Percentiles rank a stretch among this genome's conserved stretches.
Conservation (phyloP, 2,113 vertebrate genomes). For the Paraplagusia blochii region DNA sequence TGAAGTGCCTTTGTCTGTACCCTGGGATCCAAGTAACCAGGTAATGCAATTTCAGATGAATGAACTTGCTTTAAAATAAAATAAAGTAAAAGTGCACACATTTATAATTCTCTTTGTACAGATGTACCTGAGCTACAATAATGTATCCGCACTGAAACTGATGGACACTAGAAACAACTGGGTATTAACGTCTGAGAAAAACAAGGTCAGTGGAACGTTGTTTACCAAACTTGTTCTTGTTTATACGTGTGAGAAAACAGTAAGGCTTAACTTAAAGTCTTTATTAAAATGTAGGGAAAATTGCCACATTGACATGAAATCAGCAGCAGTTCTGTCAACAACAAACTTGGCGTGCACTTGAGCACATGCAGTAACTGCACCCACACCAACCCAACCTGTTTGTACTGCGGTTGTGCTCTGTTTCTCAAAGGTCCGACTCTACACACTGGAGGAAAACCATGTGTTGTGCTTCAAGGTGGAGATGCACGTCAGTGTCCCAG, state of each 20-base stretch:
- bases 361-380: neutral
- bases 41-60: conserved; percentile 65
- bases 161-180: conserved; percentile 86
- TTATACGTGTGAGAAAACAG: neutral
- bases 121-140: conserved; percentile 98
- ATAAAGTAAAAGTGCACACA: conserved; percentile 3
- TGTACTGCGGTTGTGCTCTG: conserved; percentile 6
- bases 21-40: conserved; percentile 97
- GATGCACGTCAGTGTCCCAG: conserved; percentile 75
- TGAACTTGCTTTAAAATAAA: neutral
- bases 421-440: conserved; percentile 81
- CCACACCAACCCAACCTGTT: neutral
- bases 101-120: conserved; percentile 52
- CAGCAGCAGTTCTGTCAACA: conserved; percentile 1
- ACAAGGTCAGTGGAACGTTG: conserved; percentile 84
- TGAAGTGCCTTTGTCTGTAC: conserved; percentile 87
- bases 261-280: neutral
- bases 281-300: neutral
- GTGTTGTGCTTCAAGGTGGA: conserved; percentile 90
- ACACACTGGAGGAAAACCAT: conserved; percentile 89
- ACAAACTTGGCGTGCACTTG: neutral
- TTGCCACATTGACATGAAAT: neutral
- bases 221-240: no score
- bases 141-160: conserved; percentile 90
- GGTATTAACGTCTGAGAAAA: conserved; percentile 83